These are phyloP conservation scores for Psittacula derbiana DNA, from an alignment of 2,797 vertebrate species.

Conservation along the genomic window DNA sequence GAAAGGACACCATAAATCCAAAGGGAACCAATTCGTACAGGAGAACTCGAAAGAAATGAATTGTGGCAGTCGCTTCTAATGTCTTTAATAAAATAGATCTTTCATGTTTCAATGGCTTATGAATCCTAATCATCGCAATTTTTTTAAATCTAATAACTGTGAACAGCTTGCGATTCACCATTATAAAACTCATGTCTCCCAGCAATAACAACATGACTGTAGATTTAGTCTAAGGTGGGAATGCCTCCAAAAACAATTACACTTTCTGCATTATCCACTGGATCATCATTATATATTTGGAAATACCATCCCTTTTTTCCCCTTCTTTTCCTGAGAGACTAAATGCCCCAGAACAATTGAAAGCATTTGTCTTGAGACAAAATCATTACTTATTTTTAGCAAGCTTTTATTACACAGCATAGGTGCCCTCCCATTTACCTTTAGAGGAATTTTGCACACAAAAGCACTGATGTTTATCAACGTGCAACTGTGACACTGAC, in stretches of 20 bases:
- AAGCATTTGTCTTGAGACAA: background rate
- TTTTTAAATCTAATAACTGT: background rate
- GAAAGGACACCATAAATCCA: background rate
- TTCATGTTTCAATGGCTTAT: background rate
- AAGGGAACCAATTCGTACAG: background rate
- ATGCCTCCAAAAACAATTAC: background rate
- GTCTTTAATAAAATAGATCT: background rate
- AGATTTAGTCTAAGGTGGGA: background rate
- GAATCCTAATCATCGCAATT: background rate
- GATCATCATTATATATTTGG: background rate
- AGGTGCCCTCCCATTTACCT: background rate
- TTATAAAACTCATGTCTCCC: constrained; percentile 8
- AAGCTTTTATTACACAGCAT: background rate
- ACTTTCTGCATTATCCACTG: background rate
- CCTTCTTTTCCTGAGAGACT: background rate
- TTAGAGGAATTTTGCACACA: background rate
- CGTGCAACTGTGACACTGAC: background rate
- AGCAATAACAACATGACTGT: background rate
- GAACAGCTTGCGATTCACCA: constrained; percentile 4
- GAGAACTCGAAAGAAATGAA: background rate
- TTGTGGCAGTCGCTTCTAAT: background rate
- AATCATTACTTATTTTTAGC: background rate
- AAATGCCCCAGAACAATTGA: background rate
- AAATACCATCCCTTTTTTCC: background rate
- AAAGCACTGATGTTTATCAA: background rate